Percentiles rank a stretch among this genome's conserved stretches.
phyloP scores from a whole-genome alignment of 1,140 invertebrate genomes.

The Bursaphelenchus mucronatus region DNA sequence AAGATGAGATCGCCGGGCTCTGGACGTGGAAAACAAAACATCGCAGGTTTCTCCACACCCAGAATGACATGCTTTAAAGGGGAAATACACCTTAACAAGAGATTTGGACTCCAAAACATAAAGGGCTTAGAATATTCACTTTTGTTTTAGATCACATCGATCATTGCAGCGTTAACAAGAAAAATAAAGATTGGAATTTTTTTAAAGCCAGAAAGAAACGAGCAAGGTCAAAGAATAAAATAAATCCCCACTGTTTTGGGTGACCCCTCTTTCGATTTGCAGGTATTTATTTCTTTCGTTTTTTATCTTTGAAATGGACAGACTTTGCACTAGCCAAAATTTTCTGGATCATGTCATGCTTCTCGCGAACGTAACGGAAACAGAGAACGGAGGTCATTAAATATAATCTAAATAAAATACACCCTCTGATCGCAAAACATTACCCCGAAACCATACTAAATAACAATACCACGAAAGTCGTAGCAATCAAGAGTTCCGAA shows the following conservation, averaged over 20 bases:
- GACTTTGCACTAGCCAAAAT: slow-evolving; percentile 40
- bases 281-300: slow-evolving; percentile 2
- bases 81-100: too few species aligned
- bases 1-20: slow-evolving; percentile 7
- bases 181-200: not conserved
- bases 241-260: too few species aligned
- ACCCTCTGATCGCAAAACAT: slow-evolving; percentile 11
- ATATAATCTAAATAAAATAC: slow-evolving; percentile 27
- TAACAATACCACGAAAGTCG: slow-evolving; percentile 18
- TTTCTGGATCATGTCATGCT: slow-evolving; percentile 31
- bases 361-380: slow-evolving; percentile 33
- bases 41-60: not conserved
- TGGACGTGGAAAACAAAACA: slow-evolving; percentile 2
- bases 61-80: too few species aligned
- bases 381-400: slow-evolving; percentile 34
- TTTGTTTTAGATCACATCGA: too few species aligned
- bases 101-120: too few species aligned
- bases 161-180: not conserved
- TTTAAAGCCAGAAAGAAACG: not conserved
- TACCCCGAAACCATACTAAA: slow-evolving; percentile 20
- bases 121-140: too few species aligned
- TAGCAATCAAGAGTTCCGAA: slow-evolving; percentile 15
- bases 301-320: slow-evolving; percentile 38
- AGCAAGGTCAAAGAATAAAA: too few species aligned
- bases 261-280: too few species aligned